A percentile compares a stretch with the other conserved stretches of the same genome.
Conservation (phyloP, 2,888 invertebrate species). For the Norana najaformis region DNA sequence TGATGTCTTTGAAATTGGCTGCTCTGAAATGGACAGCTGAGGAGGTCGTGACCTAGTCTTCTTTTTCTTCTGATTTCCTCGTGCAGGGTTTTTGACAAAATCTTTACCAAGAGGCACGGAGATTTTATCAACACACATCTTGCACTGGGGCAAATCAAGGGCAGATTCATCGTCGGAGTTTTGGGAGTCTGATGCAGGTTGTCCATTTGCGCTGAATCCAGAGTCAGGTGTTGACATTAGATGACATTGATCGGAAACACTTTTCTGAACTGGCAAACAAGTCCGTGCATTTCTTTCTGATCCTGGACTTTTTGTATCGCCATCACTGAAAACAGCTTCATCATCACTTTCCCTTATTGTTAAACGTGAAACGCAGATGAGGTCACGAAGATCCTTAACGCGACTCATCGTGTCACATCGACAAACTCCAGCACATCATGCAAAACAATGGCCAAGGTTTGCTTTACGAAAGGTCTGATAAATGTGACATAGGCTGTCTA, state of each 20-base stretch:
- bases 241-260: not conserved
- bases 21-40: constrained; percentile 1
- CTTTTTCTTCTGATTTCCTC: constrained; percentile 1
- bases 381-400: constrained; percentile 58
- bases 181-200: constrained; percentile 38
- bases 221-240: constrained; percentile 50
- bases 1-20: not conserved
- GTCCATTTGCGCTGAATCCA: constrained; percentile 54
- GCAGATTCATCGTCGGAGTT: not conserved
- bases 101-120: not conserved
- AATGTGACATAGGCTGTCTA: not conserved
- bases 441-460: not conserved
- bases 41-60: constrained; percentile 10
- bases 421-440: not conserved
- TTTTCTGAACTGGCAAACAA: not conserved
- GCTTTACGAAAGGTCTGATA: not conserved
- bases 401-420: constrained; percentile 54
- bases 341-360: constrained; percentile 57
- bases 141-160: not conserved
- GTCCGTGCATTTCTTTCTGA: constrained; percentile 29
- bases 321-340: constrained; percentile 49
- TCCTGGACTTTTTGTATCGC: constrained; percentile 36
- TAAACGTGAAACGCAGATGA: constrained; percentile 61
- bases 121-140: not conserved
- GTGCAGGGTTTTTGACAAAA: not conserved